Evolutionary conservation across 2,888 invertebrate genomes (phyloP).

Genomic region (Eupithecia subumbrata): DNA sequence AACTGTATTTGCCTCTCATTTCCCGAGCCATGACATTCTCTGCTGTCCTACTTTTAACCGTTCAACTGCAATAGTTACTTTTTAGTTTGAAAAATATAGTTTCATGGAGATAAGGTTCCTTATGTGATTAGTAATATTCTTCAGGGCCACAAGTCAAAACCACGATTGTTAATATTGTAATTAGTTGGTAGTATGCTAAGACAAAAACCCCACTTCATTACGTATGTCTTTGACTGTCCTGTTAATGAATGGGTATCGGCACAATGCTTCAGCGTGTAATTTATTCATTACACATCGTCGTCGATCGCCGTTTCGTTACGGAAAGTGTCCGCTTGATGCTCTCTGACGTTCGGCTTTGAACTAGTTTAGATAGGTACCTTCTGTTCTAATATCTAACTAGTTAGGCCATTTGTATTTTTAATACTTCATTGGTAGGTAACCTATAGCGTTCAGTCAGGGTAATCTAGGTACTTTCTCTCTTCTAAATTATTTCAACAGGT

Average conservation of each 20-base stretch:
- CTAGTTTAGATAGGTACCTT: background rate
- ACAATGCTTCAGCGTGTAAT: slow-evolving; percentile 84
- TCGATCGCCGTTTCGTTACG: slow-evolving; percentile 58
- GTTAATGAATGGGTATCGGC: slow-evolving; percentile 77
- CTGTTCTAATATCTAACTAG: background rate
- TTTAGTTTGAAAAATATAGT: background rate
- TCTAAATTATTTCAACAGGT: slow-evolving; percentile 4
- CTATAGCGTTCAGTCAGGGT: background rate
- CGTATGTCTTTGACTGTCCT: slow-evolving; percentile 62
- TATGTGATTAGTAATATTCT: slow-evolving; percentile 1
- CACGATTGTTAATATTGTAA: slow-evolving; percentile 76
- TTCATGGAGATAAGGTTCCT: background rate
- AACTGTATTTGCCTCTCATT: slow-evolving; percentile 35
- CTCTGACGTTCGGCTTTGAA: slow-evolving; percentile 2
- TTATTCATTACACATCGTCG: slow-evolving; percentile 78
- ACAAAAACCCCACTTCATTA: slow-evolving; percentile 56
- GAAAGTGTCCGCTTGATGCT: slow-evolving; percentile 70
- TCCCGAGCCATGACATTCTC: slow-evolving; percentile 21
- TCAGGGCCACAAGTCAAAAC: slow-evolving; percentile 51
- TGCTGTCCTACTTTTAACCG: slow-evolving; percentile 1
- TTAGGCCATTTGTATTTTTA: background rate
- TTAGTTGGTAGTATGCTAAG: slow-evolving; percentile 53
- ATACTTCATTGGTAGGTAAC: background rate
- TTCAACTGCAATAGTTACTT: background rate
- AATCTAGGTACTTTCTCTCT: background rate